These are phyloP conservation scores for Centropyge bicolor DNA, from an alignment of 2,797 vertebrate species.

Conservation along the genomic window DNA sequence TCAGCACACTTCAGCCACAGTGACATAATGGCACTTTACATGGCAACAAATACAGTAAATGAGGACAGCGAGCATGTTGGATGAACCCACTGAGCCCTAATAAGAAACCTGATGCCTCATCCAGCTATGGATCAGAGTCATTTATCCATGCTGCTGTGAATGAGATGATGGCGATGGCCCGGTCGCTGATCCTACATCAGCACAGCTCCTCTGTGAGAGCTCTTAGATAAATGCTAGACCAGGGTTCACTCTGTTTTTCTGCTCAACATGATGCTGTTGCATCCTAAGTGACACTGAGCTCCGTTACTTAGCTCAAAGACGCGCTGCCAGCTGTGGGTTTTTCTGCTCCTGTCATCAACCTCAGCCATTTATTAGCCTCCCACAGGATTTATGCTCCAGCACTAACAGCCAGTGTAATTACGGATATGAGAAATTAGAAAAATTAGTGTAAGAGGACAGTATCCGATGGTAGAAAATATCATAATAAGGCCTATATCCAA, in stretches of 20 bases:
- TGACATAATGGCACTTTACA: not conserved
- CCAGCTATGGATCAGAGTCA: conserved; percentile 29
- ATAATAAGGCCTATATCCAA: conserved; percentile 64
- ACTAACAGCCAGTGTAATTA: conserved; percentile 71
- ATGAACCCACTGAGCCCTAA: conserved; percentile 28
- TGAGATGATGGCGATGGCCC: conserved; percentile 12
- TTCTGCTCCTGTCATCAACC: conserved; percentile 64
- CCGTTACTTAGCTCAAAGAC: conserved; percentile 58
- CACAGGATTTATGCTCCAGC: conserved; percentile 64
- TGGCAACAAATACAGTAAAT: too few species aligned
- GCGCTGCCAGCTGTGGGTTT: conserved; percentile 64
- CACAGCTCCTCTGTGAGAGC: conserved; percentile 36
- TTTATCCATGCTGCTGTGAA: conserved; percentile 24
- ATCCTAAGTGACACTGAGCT: conserved; percentile 61
- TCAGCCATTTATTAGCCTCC: conserved; percentile 74
- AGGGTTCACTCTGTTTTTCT: conserved; percentile 36
- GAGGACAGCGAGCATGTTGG: not conserved
- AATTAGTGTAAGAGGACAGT: conserved; percentile 56
- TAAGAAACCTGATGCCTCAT: conserved; percentile 36
- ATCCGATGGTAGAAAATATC: conserved; percentile 63
- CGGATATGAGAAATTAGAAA: conserved; percentile 59
- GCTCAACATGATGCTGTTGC: conserved; percentile 44
- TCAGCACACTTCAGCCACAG: not conserved
- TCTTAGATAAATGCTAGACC: conserved; percentile 48
- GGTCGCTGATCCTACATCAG: conserved; percentile 38